Evolutionary conservation across 2,797 vertebrate species (phyloP), one percentile per base, ranked within the genome.

Genomic region (Hoplostethus mediterraneus): DNA sequence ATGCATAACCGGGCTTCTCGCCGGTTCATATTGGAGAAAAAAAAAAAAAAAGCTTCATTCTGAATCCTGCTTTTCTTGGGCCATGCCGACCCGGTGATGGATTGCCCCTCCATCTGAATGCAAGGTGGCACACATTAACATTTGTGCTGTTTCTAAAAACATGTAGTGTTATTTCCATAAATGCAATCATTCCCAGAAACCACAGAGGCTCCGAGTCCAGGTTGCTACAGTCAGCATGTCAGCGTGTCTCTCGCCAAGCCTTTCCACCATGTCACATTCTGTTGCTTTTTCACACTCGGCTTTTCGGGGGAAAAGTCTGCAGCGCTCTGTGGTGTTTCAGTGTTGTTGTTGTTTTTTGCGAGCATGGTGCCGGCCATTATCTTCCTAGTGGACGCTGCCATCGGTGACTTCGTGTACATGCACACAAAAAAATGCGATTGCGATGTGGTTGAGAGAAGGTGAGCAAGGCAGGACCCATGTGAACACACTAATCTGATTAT

Each of bases 61-160:
- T 62, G 45, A 60, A 57, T 55, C 61, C 70, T 56, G 71, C 57
- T 77, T 77, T 66, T 68, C 65, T 63, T 17, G 56, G 57, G 40
- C 53, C 63, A 49, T 21, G 65, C 51, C 67, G 33, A 73, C 57
- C 0, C 38, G 69, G 73, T 91, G 88, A 91, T 89, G 77, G 85
- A 91, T 93, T 71, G 64, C 77, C 81, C 31, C 38, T 17, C 33
- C 51, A 63, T 79, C 65, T 79, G 69, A 82, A 79, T 70, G 59
- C 58, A 83, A 77, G 53, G 44, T 69, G 56, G 75, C 73, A 57
- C 49, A 63, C 67, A 81, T 87, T 89, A 89, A 89, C 82, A 89
- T 91, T 83, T 87, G 85, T 79, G 60, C 67, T 45, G 52, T 87
- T 87, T 83, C 81, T 75, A 73, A 80, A 85, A 89, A 84, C 71